Percentiles rank a stretch among this genome's conserved stretches.
Conservation (phyloP, 2,888 invertebrate genomes). For the Cacoxenus indagator region DNA sequence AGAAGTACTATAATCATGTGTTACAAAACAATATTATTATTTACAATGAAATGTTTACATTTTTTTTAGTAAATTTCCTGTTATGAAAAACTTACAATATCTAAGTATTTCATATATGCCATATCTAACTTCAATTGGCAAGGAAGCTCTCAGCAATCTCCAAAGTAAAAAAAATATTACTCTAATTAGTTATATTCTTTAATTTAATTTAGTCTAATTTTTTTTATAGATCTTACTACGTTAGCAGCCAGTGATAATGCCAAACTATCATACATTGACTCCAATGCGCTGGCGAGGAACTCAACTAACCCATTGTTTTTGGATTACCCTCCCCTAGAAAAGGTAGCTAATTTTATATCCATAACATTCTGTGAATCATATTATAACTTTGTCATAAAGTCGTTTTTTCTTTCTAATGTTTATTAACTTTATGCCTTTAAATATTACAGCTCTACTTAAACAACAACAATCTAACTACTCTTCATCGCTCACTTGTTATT, state of each 20-base stretch:
- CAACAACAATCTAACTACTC: slow-evolving; percentile 75
- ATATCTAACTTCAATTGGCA: slow-evolving; percentile 74
- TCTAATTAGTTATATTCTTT: no score
- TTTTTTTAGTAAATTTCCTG: slow-evolving; percentile 76
- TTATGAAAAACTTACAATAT: slow-evolving; percentile 75
- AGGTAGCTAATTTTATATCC: slow-evolving; percentile 68
- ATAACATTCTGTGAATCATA: no score
- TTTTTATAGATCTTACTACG: slow-evolving; percentile 71
- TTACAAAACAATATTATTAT: neutral
- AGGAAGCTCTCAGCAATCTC: slow-evolving; percentile 74
- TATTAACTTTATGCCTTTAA: no score
- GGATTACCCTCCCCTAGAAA: slow-evolving; percentile 77
- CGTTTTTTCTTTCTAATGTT: slow-evolving; percentile 51
- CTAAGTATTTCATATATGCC: slow-evolving; percentile 81
- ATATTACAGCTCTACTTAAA: slow-evolving; percentile 77
- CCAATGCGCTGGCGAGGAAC: slow-evolving; percentile 73
- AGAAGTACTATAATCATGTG: slow-evolving; percentile 60
- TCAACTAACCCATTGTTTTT: slow-evolving; percentile 73
- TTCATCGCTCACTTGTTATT: slow-evolving; percentile 75
- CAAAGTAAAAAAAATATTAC: no score
- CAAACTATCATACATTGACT: slow-evolving; percentile 74
- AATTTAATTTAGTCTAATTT: no score
- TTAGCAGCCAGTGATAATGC: slow-evolving; percentile 78
- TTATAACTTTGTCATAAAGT: no score
- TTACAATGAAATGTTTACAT: neutral